A percentile compares a stretch with the other conserved stretches of the same genome.
These are phyloP conservation scores for Cheiracanthium punctorium DNA, from an alignment of 2,888 invertebrate species.

Conservation along the genomic window DNA sequence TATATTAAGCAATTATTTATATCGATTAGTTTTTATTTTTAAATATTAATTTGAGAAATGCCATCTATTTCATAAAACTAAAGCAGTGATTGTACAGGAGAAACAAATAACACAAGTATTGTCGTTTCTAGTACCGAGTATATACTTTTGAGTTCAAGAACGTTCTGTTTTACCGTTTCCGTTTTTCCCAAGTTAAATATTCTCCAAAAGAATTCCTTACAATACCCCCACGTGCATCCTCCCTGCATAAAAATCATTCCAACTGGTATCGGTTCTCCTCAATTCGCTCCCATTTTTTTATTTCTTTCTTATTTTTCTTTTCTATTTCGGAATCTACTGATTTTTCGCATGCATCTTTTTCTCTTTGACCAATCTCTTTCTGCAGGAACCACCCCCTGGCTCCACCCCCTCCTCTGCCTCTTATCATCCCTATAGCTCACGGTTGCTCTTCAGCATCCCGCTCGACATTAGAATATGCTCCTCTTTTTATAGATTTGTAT, in stretches of 20 bases:
- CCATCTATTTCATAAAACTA: too few relatives aligned
- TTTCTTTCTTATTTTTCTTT: conserved; percentile 6
- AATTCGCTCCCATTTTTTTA: conserved; percentile 2
- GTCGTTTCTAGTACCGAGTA: too few relatives aligned
- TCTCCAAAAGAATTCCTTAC: not conserved
- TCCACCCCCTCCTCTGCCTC: conserved; percentile 57
- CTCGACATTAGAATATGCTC: conserved; percentile 60
- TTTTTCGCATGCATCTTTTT: conserved; percentile 43
- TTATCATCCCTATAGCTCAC: conserved; percentile 56
- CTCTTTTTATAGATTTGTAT: conserved; percentile 38
- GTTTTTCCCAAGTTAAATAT: too few relatives aligned
- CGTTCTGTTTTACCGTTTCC: too few relatives aligned
- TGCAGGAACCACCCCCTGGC: conserved; percentile 28
- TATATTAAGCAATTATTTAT: too few relatives aligned
- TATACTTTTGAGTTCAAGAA: too few relatives aligned
- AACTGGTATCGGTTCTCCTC: not conserved
- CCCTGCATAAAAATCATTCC: not conserved
- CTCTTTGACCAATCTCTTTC: conserved; percentile 50
- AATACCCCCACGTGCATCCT: not conserved
- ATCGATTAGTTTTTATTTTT: too few relatives aligned
- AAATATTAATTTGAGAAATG: too few relatives aligned
- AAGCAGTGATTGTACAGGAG: too few relatives aligned
- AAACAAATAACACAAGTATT: too few relatives aligned
- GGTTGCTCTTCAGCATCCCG: conserved; percentile 42
- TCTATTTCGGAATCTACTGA: conserved; percentile 27